Evolutionary conservation across 2,797 vertebrate species (phyloP).

Genomic region (Anabas testudineus): DNA sequence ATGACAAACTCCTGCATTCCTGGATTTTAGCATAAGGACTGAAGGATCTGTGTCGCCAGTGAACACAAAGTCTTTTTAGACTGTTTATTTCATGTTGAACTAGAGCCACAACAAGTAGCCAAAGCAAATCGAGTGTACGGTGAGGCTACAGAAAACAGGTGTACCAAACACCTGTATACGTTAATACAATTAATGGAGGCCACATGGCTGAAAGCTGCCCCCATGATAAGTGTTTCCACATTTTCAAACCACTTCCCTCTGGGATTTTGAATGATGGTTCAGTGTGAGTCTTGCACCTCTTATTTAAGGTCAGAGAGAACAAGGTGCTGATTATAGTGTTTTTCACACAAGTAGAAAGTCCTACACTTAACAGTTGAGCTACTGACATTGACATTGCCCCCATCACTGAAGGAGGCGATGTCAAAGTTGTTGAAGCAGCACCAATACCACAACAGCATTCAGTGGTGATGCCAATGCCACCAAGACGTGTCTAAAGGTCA

Average conservation of each 20-base stretch:
- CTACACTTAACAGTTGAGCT: conserved; percentile 17
- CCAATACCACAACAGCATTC: conserved; percentile 4
- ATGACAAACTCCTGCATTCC: not conserved
- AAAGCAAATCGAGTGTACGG: not conserved
- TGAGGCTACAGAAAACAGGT: not conserved
- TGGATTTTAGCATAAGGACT: not conserved
- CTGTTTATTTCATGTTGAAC: not conserved
- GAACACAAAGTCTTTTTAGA: not conserved
- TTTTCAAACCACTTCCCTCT: no score
- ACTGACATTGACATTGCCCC: no score
- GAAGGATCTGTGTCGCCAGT: not conserved
- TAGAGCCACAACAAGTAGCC: not conserved
- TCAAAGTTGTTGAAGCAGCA: conserved; percentile 2
- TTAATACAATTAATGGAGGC: conserved; percentile 14
- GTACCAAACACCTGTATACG: conserved; percentile 5
- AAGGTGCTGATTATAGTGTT: conserved; percentile 29
- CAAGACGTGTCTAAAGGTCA: conserved; percentile 32
- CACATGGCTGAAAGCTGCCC: conserved; percentile 24
- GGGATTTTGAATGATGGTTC: no score
- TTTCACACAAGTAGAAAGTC: conserved; percentile 43
- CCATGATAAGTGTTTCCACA: no score
- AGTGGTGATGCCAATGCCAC: conserved; percentile 6
- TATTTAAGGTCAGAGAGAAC: not conserved
- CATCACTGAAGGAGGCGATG: conserved; percentile 26
- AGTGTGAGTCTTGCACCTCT: conserved; percentile 17